These are phyloP conservation scores for Hybos culiciformis DNA, from an alignment of 2,888 invertebrate species.

Conservation along the genomic window DNA sequence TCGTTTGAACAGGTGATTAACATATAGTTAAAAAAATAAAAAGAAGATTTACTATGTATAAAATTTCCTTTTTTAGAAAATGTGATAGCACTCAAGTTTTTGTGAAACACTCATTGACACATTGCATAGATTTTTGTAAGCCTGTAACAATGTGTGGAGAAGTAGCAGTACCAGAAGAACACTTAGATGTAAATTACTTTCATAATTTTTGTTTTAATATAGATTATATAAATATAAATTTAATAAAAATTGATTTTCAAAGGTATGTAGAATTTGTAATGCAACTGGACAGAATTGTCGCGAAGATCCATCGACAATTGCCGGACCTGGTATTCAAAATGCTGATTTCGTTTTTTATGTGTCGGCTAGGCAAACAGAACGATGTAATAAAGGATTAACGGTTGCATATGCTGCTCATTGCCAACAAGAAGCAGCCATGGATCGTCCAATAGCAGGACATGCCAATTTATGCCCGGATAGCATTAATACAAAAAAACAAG, in stretches of 20 bases:
- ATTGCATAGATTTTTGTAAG: constrained; percentile 77
- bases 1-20: constrained; percentile 74
- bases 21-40: not conserved
- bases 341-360: constrained; percentile 96
- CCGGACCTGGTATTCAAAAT: constrained; percentile 56
- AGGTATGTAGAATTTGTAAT: constrained; percentile 81
- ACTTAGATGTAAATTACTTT: constrained; percentile 64
- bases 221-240: not conserved
- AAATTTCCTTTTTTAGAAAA: constrained; percentile 45
- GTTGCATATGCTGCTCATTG: constrained; percentile 98
- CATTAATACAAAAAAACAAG: constrained; percentile 80
- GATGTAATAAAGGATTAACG: constrained; percentile 82
- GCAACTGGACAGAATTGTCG: constrained; percentile 73
- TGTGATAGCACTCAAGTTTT: constrained; percentile 80
- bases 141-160: constrained; percentile 89
- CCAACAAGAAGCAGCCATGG: constrained; percentile 85
- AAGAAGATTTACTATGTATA: not conserved
- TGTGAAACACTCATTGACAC: constrained; percentile 66
- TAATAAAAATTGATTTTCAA: not conserved
- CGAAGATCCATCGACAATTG: constrained; percentile 39
- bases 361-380: constrained; percentile 81
- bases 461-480: constrained; percentile 95
- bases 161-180: constrained; percentile 80
- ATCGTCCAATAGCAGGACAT: constrained; percentile 97
- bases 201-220: not conserved